These are phyloP conservation scores for Nibea albiflora DNA, from an alignment of 2,113 vertebrate genomes.

Conservation along the genomic window DNA sequence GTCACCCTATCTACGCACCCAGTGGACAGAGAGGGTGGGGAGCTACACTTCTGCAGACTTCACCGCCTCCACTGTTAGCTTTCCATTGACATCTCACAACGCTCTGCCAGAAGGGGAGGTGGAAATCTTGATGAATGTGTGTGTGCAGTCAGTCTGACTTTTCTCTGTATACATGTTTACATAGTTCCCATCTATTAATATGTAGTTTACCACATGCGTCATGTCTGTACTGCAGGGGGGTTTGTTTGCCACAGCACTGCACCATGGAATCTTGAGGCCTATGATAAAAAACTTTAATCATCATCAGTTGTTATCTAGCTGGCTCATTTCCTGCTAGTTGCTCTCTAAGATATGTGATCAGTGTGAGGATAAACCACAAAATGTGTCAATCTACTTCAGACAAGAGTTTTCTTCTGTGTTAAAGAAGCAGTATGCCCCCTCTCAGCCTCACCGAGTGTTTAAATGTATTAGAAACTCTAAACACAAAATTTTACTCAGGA, in stretches of 20 bases:
- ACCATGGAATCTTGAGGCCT: neutral
- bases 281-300: neutral
- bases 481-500: too few species aligned
- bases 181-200: neutral
- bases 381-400: neutral
- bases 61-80: constrained; percentile 71
- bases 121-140: constrained; percentile 61
- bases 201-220: constrained; percentile 1
- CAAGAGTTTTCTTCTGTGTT: neutral
- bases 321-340: constrained; percentile 8
- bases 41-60: constrained; percentile 58
- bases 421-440: neutral
- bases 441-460: neutral
- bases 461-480: neutral
- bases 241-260: constrained; percentile 3
- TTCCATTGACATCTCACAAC: constrained; percentile 67
- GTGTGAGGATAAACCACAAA: neutral
- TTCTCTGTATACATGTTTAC: constrained; percentile 20
- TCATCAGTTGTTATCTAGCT: neutral
- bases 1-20: constrained; percentile 61
- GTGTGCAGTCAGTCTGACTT: constrained; percentile 29
- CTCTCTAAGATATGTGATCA: neutral
- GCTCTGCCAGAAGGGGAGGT: constrained; percentile 59
- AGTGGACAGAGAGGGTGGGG: constrained; percentile 79
- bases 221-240: neutral